These are phyloP conservation scores for Botia kubotai DNA, from an alignment of 2,797 vertebrate species.

Conservation along the genomic window DNA sequence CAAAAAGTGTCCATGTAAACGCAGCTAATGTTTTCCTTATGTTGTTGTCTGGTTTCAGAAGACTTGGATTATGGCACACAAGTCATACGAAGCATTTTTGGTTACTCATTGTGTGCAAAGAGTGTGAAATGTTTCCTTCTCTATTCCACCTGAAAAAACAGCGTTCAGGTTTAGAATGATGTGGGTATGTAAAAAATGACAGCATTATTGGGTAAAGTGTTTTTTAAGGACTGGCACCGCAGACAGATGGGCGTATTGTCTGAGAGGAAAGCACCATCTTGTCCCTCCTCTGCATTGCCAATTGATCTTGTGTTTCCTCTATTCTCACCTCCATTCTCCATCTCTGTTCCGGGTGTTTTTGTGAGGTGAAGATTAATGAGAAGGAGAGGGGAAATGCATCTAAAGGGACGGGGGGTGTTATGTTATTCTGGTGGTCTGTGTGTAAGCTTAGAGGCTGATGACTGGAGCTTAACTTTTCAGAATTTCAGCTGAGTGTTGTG, in stretches of 20 bases:
- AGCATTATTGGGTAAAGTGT: background rate
- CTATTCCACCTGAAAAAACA: too few species aligned
- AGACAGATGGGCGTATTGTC: slow-evolving; percentile 27
- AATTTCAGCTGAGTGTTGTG: slow-evolving; percentile 51
- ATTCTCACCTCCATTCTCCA: background rate
- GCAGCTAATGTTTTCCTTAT: too few species aligned
- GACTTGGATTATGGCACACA: too few species aligned
- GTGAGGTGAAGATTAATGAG: slow-evolving; percentile 26
- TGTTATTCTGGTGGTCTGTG: slow-evolving; percentile 30
- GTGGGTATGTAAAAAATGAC: background rate
- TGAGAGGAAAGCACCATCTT: background rate
- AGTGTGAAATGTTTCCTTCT: too few species aligned
- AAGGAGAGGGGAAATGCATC: slow-evolving; percentile 27
- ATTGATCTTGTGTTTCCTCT: slow-evolving; percentile 23
- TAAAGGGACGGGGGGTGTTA: slow-evolving; percentile 18
- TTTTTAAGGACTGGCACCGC: slow-evolving; percentile 21
- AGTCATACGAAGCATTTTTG: too few species aligned
- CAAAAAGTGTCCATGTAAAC: too few species aligned
- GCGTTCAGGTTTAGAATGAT: background rate
- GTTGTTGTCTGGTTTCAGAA: too few species aligned
- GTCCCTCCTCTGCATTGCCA: background rate
- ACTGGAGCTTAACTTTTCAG: slow-evolving; percentile 42
- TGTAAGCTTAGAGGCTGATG: slow-evolving; percentile 19
- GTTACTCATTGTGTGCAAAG: too few species aligned
- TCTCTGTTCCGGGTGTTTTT: slow-evolving; percentile 21